Conservation (phyloP, 1,140 invertebrate genomes). For the Saccostrea cuccullata region DNA sequence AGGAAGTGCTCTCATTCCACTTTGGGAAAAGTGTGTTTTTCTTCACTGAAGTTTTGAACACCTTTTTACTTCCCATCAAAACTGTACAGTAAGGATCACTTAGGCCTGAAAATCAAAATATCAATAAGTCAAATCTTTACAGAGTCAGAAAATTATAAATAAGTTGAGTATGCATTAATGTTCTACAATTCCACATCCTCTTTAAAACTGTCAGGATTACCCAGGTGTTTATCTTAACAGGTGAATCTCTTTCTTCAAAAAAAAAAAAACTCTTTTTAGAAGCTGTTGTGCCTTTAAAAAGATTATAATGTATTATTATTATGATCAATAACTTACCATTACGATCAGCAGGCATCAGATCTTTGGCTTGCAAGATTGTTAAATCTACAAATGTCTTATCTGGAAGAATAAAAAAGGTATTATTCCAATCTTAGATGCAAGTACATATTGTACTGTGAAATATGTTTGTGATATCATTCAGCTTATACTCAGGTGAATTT, state of each 20-base stretch:
- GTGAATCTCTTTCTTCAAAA: no score
- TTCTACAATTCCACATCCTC: no score
- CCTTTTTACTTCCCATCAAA: constrained; percentile 80
- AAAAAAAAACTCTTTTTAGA: no score
- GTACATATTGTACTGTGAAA: not conserved
- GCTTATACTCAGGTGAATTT: no score
- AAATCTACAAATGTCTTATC: constrained; percentile 74
- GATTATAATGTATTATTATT: no score
- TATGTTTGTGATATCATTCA: not conserved
- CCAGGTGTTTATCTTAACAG: no score
- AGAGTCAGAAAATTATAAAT: no score
- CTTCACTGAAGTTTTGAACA: constrained; percentile 81
- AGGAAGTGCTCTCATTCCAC: constrained; percentile 82
- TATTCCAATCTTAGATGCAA: not conserved
- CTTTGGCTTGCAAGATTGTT: constrained; percentile 74
- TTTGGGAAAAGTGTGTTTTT: constrained; percentile 82
- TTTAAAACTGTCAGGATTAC: no score
- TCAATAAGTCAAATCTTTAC: not conserved
- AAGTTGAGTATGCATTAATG: no score
- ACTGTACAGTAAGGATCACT: constrained; percentile 82
- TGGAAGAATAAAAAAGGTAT: constrained; percentile 56
- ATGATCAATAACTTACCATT: constrained; percentile 69
- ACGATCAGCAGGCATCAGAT: constrained; percentile 75
- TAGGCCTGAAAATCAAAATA: constrained; percentile 72
- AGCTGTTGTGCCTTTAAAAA: no score